A percentile compares a stretch with the other conserved stretches of the same genome.
These are phyloP conservation scores for Cheilosia grossa DNA, from an alignment of 2,888 invertebrate genomes.

Conservation along the genomic window DNA sequence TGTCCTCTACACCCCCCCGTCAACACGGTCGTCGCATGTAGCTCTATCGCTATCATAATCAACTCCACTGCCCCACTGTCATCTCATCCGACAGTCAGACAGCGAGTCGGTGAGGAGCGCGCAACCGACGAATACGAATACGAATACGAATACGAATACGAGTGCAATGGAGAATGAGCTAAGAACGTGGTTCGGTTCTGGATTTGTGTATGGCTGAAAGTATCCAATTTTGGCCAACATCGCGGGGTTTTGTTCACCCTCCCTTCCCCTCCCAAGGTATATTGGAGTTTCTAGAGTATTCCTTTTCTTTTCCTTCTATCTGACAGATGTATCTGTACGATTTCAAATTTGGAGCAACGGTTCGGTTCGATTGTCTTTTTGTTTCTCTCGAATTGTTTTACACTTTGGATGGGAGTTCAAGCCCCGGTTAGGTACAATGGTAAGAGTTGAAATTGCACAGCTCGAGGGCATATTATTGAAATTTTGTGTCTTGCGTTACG, in stretches of 20 bases:
- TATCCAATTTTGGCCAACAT: conserved; percentile 44
- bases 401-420: conserved; percentile 10
- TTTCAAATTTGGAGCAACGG: conserved; percentile 25
- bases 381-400: not conserved
- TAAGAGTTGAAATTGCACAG: conserved; percentile 6
- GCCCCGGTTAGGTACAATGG: conserved; percentile 9
- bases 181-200: conserved; percentile 4
- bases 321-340: conserved; percentile 29
- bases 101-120: not conserved
- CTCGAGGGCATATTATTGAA: conserved; percentile 23
- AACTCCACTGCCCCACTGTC: conserved; percentile 64
- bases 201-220: not conserved
- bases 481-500: conserved; percentile 8
- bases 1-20: not conserved
- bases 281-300: not conserved
- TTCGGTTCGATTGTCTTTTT: conserved; percentile 14
- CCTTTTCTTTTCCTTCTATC: not conserved
- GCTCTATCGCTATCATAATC: conserved; percentile 50
- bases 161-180: conserved; percentile 11
- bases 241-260: conserved; percentile 27
- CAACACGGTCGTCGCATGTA: conserved; percentile 8
- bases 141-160: not conserved
- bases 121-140: not conserved
- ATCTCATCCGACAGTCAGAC: conserved; percentile 32
- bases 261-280: not conserved